phyloP scores from a whole-genome alignment of 2,888 invertebrate genomes.

The Caenorhabditis sp. region DNA sequence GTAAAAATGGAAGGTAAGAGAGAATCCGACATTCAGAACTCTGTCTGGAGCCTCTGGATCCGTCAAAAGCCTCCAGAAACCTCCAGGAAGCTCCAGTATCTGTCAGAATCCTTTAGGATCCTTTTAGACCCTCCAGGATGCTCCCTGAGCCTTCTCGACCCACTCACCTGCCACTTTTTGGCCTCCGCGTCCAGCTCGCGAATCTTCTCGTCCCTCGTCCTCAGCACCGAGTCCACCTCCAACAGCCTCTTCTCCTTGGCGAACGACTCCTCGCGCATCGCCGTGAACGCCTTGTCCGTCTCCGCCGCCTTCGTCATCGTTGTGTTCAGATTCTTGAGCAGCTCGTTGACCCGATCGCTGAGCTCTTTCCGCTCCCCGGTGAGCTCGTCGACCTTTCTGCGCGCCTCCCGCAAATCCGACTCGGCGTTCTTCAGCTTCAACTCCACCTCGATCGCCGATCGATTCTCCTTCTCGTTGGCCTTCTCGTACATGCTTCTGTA shows the following conservation, averaged over 20 bases:
- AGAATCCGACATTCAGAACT: background rate
- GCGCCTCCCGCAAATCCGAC: constrained; percentile 10
- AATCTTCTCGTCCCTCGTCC: constrained; percentile 67
- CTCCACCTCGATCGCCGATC: constrained; percentile 43
- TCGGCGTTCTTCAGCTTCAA: constrained; percentile 24
- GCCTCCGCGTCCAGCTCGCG: constrained; percentile 63
- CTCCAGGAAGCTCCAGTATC: too few species aligned
- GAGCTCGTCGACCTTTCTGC: constrained; percentile 49
- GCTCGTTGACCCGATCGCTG: constrained; percentile 52
- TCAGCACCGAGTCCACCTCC: constrained; percentile 6
- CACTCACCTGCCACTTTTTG: constrained; percentile 41
- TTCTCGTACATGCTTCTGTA: constrained; percentile 28
- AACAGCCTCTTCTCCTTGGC: constrained; percentile 54
- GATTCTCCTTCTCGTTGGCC: constrained; percentile 52
- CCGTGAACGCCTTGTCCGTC: constrained; percentile 32
- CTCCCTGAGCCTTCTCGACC: background rate
- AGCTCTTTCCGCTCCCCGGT: constrained; percentile 63
- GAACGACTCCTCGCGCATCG: constrained; percentile 57
- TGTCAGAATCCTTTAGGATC: too few species aligned
- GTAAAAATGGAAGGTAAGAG: background rate
- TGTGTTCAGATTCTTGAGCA: constrained; percentile 44
- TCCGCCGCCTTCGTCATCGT: constrained; percentile 52
- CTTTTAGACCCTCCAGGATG: too few species aligned
- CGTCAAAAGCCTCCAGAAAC: background rate
- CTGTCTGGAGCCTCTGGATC: too few species aligned